Conservation (phyloP, 2,113 vertebrate species). For the Chamaetylas fuelleborni region DNA sequence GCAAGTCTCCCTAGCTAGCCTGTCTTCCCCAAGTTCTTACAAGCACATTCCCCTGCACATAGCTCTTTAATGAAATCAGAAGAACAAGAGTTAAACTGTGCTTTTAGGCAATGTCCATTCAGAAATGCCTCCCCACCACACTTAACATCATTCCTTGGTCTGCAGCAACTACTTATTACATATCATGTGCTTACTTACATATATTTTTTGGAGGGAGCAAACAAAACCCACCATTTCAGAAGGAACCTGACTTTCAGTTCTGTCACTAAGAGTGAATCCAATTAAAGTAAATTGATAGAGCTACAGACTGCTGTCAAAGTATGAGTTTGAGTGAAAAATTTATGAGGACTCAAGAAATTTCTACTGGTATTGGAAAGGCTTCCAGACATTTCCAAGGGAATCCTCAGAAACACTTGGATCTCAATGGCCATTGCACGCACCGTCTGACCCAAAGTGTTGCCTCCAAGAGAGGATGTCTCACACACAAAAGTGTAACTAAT, state of each 20-base stretch:
- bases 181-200: neutral
- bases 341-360: slow-evolving; percentile 41
- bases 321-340: neutral
- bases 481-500: slow-evolving; percentile 1
- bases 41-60: neutral
- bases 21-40: neutral
- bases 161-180: neutral
- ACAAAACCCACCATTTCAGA: neutral
- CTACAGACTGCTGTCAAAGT: neutral
- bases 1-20: neutral
- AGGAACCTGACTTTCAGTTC: neutral
- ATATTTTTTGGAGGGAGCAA: neutral
- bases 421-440: neutral
- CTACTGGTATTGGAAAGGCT: slow-evolving; percentile 20
- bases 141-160: neutral
- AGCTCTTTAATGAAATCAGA: neutral
- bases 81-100: neutral
- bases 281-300: neutral
- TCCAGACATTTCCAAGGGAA: neutral
- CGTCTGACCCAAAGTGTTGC: neutral
- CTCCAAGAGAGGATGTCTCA: neutral
- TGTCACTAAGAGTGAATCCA: neutral
- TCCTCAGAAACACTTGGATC: neutral
- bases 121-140: neutral
- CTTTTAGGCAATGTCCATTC: neutral